These are phyloP conservation scores for Pelosia muscerda DNA, from an alignment of 2,888 invertebrate species.

Conservation along the genomic window DNA sequence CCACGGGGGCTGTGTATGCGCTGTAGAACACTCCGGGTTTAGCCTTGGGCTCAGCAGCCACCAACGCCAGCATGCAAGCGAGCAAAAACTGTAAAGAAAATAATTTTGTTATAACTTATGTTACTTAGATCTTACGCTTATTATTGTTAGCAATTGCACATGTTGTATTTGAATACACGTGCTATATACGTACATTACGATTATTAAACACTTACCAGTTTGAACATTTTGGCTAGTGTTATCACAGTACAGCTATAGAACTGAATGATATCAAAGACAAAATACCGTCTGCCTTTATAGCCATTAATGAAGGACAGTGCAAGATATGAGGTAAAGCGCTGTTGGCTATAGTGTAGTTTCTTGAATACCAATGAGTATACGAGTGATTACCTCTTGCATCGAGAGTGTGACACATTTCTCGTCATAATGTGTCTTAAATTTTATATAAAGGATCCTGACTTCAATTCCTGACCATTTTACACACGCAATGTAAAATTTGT, in stretches of 20 bases:
- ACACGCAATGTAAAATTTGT: too few relatives aligned
- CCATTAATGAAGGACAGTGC: constrained; percentile 61
- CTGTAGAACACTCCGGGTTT: constrained; percentile 60
- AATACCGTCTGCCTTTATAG: constrained; percentile 58
- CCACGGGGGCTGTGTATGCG: constrained; percentile 58
- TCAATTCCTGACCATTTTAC: too few relatives aligned
- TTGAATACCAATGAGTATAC: constrained; percentile 32
- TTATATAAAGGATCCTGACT: too few relatives aligned
- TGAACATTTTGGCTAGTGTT: constrained; percentile 62
- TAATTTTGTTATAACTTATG: background rate
- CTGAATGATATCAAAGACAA: constrained; percentile 59
- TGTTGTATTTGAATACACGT: background rate
- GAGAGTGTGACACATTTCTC: background rate
- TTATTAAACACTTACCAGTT: constrained; percentile 56
- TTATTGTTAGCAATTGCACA: background rate
- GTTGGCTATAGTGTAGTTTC: constrained; percentile 13
- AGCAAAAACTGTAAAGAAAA: constrained; percentile 64
- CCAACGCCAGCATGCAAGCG: constrained; percentile 67
- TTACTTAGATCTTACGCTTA: background rate
- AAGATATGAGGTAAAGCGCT: constrained; percentile 38
- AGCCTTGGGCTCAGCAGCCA: constrained; percentile 46
- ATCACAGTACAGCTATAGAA: constrained; percentile 49
- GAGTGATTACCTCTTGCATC: constrained; percentile 7
- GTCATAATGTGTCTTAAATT: too few relatives aligned
- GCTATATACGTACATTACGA: background rate